Evolutionary conservation across 2,113 vertebrate genomes (phyloP).

Genomic region (Dascyllus trimaculatus): DNA sequence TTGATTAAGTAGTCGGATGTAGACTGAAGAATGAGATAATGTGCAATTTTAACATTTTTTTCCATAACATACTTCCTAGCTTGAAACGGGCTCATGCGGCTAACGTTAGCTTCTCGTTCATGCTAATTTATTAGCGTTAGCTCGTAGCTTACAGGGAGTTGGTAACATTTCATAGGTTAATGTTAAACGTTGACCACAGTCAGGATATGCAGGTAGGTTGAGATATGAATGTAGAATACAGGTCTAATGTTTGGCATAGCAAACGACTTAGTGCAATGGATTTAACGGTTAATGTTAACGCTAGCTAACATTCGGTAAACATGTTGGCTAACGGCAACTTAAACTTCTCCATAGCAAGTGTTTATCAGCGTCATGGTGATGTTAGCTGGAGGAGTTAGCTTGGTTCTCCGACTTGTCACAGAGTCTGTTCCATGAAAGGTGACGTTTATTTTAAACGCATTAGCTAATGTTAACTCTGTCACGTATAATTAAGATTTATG

Average conservation of each 20-base stretch:
- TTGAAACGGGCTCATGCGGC: constrained; percentile 32
- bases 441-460: accelerated
- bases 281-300: not conserved
- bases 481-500: accelerated
- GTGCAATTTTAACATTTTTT: accelerated
- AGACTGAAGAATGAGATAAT: not conserved
- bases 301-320: not conserved
- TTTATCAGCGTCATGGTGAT: constrained; percentile 60
- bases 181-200: not conserved
- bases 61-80: constrained; percentile 3
- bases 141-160: constrained; percentile 17
- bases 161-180: not conserved
- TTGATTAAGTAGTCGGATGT: accelerated
- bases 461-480: accelerated
- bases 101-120: constrained; percentile 44
- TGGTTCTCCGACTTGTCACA: not conserved
- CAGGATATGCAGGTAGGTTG: accelerated
- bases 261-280: accelerated
- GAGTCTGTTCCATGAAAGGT: not conserved
- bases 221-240: accelerated
- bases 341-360: constrained; percentile 31
- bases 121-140: constrained; percentile 54
- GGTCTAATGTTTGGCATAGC: accelerated
- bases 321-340: constrained; percentile 4
- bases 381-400: constrained; percentile 38